A percentile compares a stretch with the other conserved stretches of the same genome.
These are phyloP conservation scores for Dendrolimus kikuchii DNA, from an alignment of 1,140 invertebrate species.

Conservation along the genomic window DNA sequence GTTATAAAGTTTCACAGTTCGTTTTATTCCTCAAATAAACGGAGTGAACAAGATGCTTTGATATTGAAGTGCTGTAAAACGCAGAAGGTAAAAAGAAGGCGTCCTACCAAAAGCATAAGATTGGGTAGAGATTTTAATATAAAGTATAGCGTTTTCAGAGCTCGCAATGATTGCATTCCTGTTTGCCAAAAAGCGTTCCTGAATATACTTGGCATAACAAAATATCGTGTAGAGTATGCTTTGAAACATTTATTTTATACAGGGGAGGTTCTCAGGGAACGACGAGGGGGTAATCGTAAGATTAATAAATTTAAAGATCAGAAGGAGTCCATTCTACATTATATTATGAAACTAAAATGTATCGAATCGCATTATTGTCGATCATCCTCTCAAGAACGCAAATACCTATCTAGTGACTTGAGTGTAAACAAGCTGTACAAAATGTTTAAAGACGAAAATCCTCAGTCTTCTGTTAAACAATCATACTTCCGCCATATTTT, in stretches of 20 bases:
- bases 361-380: constrained; percentile 25
- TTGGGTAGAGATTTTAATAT: constrained; percentile 17
- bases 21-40: constrained; percentile 9
- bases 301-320: constrained; percentile 22
- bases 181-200: constrained; percentile 18
- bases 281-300: constrained; percentile 15
- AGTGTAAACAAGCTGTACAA: constrained; percentile 19
- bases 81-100: constrained; percentile 14
- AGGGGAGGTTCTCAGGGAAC: constrained; percentile 12
- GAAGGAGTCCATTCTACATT: constrained; percentile 17
- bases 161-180: constrained; percentile 18
- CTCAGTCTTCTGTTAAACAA: constrained; percentile 5
- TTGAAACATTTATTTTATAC: constrained; percentile 22
- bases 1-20: constrained; percentile 9
- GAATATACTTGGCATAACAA: constrained; percentile 20
- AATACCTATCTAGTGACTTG: constrained; percentile 20
- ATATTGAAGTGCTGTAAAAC: constrained; percentile 15
- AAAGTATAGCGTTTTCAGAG: constrained; percentile 18
- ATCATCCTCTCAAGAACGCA: constrained; percentile 14
- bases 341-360: constrained; percentile 19
- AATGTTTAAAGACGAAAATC: constrained; percentile 15
- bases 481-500: constrained; percentile 12
- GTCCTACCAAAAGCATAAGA: constrained; percentile 16
- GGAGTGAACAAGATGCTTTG: constrained; percentile 11
- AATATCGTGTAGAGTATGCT: constrained; percentile 19